A percentile compares a stretch with the other conserved stretches of the same genome.
These are phyloP conservation scores for Drosophila suboccidentalis DNA, from an alignment of 2,888 invertebrate species.

Conservation along the genomic window DNA sequence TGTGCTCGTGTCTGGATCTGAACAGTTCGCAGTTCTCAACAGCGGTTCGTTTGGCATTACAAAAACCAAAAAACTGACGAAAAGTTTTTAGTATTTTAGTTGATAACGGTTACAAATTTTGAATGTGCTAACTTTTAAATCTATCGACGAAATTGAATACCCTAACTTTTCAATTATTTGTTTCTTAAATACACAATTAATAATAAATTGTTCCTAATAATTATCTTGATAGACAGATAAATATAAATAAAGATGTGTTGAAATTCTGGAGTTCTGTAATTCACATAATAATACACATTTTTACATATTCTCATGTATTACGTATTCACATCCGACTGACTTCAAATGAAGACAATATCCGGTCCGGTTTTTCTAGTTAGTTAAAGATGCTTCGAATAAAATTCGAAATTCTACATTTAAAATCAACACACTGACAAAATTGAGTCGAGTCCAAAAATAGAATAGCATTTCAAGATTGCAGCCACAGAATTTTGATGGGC, in stretches of 20 bases:
- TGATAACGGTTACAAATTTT: background rate
- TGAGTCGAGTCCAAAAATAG: constrained; percentile 39
- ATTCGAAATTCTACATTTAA: background rate
- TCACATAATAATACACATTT: too few relatives aligned
- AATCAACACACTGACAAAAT: constrained; percentile 10
- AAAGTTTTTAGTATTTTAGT: background rate
- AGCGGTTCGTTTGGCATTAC: constrained; percentile 8
- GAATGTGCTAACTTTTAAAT: background rate
- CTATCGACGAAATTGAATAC: background rate
- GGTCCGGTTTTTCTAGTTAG: background rate
- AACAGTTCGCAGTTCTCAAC: constrained; percentile 35
- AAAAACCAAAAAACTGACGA: background rate
- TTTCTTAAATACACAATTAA: too few relatives aligned
- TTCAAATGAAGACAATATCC: background rate
- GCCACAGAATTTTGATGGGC: constrained; percentile 17
- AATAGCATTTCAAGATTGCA: constrained; percentile 38
- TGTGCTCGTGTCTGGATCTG: constrained; percentile 14
- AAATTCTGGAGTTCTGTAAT: background rate
- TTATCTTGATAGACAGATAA: background rate
- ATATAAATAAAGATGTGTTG: background rate
- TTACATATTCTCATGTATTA: background rate
- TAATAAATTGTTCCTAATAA: background rate
- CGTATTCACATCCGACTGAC: background rate
- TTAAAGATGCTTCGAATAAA: background rate
- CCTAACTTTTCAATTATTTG: background rate